Conservation (phyloP, 2,797 vertebrate species). For the Eulemur albifrons region DNA sequence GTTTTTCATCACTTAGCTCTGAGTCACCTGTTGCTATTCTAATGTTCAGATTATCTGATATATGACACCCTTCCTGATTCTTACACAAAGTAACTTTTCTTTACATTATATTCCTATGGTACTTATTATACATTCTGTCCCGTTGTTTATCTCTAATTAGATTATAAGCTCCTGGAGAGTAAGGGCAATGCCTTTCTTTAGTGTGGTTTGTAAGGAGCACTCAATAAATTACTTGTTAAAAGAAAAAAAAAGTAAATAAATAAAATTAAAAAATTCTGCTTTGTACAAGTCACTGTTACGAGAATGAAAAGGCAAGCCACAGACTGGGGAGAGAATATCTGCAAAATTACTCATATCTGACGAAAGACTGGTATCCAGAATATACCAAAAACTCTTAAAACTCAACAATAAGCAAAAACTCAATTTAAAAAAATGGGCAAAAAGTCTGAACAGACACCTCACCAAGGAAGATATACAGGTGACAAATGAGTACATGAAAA, state of each 20-base stretch:
- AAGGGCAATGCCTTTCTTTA: neutral
- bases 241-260: neutral
- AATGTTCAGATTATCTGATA: neutral
- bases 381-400: too few species aligned
- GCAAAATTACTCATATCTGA: too few species aligned
- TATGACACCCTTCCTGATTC: neutral
- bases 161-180: conserved; percentile 21
- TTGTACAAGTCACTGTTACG: too few species aligned
- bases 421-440: too few species aligned
- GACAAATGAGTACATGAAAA: too few species aligned
- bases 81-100: neutral
- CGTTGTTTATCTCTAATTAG: neutral
- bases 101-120: neutral
- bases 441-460: too few species aligned
- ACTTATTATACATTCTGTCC: neutral
- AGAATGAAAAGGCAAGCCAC: too few species aligned
- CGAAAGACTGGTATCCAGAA: too few species aligned
- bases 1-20: neutral
- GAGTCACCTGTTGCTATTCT: neutral
- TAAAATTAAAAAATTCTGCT: too few species aligned
- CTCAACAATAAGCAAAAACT: too few species aligned
- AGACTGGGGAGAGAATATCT: too few species aligned
- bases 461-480: too few species aligned
- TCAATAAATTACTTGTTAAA: conserved; percentile 11
- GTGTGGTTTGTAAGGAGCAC: neutral